Base-by-base conservation (phyloP, 1,140 invertebrate species). In the Akabosia matsudoensis region DNA sequence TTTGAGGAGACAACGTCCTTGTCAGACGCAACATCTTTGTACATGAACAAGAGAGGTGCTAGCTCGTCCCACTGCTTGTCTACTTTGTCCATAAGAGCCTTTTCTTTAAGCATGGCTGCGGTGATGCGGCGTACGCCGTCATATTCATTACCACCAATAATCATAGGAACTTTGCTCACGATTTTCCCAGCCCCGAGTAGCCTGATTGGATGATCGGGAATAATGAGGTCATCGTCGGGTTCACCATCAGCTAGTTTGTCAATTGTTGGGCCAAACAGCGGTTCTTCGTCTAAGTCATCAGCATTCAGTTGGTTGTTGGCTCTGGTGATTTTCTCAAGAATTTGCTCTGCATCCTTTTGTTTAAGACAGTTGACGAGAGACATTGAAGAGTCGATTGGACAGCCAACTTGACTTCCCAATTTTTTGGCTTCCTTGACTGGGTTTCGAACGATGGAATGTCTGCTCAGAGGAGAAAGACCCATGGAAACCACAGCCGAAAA, bases 341-440 rank as follows among this genome's bases (percentile, higher is more conserved):
- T 26, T 3, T 79, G 73, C 30, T 54, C 3, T 4, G 51, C 13
- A 16, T 61, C 51, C 34, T 33, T 77, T 31, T 16, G 26, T 33
- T 75, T 73, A 1, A 79, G 33, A 54, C 78, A 79, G 0, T n/a
- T 75, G 0, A 79, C 70, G 4, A 79, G 75, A 26, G 67, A 52
- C 31, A 72, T 52, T 18, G 28, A 51, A 0, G 37, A 72, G 24
- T 79, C 75, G 22, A 30, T 33, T 18, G 78, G 76, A 30, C 78
- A 79, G 14, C 70, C 75, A 7, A 75, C 22, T 22, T 64, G 51
- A 34, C 22, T 33, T 52, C 64, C 78, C 0, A 75, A 54, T 64
- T 71, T 74, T 74, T 79, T 79, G 3, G 78, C 70, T 34, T 79
- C 22, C 0, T 24, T 51, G 10, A 79, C 72, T 16, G 78, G 78